phyloP scores from a whole-genome alignment of 1,140 invertebrate genomes.

The Cryptotermes secundus region DNA sequence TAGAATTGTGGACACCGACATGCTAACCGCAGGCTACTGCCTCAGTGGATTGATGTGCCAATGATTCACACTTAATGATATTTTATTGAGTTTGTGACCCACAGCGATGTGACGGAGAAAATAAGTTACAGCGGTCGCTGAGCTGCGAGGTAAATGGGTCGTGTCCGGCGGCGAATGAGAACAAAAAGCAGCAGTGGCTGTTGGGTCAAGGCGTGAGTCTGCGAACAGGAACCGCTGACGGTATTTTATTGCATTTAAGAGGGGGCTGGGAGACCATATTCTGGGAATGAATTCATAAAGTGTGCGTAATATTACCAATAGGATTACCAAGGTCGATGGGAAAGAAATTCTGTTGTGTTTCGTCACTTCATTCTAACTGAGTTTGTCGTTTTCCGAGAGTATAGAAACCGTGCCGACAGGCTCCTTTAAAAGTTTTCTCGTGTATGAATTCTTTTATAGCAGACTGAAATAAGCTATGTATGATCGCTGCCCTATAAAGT shows the following conservation, averaged over 20 bases:
- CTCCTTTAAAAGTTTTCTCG: too few relatives aligned
- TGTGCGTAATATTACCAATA: background rate
- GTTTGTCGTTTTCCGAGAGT: too few relatives aligned
- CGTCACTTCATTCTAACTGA: background rate
- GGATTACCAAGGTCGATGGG: background rate
- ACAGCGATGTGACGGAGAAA: background rate
- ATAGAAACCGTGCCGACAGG: too few relatives aligned
- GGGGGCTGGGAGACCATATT: background rate
- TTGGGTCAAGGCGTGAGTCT: background rate
- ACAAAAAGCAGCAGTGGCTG: background rate
- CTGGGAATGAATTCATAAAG: background rate
- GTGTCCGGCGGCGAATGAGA: background rate
- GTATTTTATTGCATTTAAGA: background rate
- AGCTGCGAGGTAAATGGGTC: background rate
- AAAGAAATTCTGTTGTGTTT: background rate
- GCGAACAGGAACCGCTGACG: background rate
- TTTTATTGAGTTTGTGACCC: background rate
- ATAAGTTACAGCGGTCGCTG: background rate
- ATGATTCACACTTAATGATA: background rate
- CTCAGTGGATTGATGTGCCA: background rate
- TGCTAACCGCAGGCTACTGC: background rate
- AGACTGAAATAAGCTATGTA: too few relatives aligned
- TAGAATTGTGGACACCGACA: too few relatives aligned
- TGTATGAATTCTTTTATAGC: too few relatives aligned
- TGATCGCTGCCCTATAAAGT: too few relatives aligned